These are phyloP conservation scores for Therioaphis trifolii DNA, from an alignment of 2,888 invertebrate genomes.

Conservation along the genomic window DNA sequence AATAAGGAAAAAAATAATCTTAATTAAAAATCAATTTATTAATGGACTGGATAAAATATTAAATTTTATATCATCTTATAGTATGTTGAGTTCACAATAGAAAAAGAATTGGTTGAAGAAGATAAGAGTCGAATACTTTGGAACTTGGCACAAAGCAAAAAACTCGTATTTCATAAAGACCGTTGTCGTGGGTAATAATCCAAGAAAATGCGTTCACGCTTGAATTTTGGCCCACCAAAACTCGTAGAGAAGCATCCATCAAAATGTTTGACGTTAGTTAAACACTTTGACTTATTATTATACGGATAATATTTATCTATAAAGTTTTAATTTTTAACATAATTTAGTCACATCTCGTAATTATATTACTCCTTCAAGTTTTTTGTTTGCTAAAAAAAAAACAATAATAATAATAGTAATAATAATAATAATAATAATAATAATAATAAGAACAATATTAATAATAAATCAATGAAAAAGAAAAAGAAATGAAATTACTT, in stretches of 20 bases:
- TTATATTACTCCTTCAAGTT: too few species aligned
- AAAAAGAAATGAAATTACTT: too few species aligned
- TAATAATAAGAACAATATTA: too few species aligned
- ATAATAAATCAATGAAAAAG: too few species aligned
- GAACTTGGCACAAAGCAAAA: slow-evolving; percentile 29
- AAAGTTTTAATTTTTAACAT: background rate
- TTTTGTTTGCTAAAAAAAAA: too few species aligned
- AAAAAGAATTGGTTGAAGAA: slow-evolving; percentile 20
- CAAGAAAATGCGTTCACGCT: slow-evolving; percentile 10
- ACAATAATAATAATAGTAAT: too few species aligned
- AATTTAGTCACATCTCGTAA: too few species aligned
- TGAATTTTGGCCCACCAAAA: slow-evolving; percentile 13
- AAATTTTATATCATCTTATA: background rate
- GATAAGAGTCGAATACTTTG: slow-evolving; percentile 41
- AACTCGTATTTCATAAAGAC: slow-evolving; percentile 43
- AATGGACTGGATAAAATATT: slow-evolving; percentile 31
- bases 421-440: too few species aligned
- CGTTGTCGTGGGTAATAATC: slow-evolving; percentile 28
- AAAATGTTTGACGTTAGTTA: slow-evolving; percentile 15
- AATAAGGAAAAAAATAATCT: slow-evolving; percentile 20
- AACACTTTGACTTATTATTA: slow-evolving; percentile 26
- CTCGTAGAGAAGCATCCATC: slow-evolving; percentile 2
- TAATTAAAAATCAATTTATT: slow-evolving; percentile 35
- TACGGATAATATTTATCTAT: background rate
- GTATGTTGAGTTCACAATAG: background rate